phyloP scores from a whole-genome alignment of 2,797 vertebrate species.

The Neosilurus mollespiculum region DNA sequence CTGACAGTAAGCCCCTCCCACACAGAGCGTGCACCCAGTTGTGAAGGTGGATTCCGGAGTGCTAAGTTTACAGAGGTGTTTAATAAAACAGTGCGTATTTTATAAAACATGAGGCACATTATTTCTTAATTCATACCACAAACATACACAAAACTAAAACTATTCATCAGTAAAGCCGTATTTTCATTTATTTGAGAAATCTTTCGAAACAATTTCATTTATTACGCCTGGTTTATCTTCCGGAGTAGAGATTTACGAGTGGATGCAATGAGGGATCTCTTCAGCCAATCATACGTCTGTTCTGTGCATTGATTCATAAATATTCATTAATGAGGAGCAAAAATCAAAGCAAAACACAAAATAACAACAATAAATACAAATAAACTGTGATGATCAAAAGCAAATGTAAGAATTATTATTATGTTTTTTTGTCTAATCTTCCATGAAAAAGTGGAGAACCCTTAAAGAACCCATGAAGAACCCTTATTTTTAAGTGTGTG shows the following conservation, averaged over 20 bases:
- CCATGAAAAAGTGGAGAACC: too few species aligned
- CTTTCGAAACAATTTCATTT: neutral
- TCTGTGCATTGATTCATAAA: neutral
- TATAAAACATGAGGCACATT: neutral
- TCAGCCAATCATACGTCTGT: slow-evolving; percentile 4
- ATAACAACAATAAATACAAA: neutral
- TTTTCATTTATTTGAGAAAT: neutral
- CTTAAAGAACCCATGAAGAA: neutral
- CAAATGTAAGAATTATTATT: too few species aligned
- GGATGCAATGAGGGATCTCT: neutral
- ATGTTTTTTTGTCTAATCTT: too few species aligned
- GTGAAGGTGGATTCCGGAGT: neutral
- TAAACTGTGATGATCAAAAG: neutral
- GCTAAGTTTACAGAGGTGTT: neutral
- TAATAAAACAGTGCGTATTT: neutral
- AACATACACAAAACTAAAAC: neutral
- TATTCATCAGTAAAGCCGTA: too few species aligned
- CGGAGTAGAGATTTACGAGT: neutral
- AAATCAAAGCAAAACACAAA: neutral
- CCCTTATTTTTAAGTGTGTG: neutral
- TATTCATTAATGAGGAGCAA: neutral
- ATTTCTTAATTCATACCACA: neutral
- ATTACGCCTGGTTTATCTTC: neutral
- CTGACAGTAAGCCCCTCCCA: too few species aligned
- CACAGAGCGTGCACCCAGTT: too few species aligned